Base-by-base conservation (phyloP, 2,113 vertebrate species). In the Hepsetus odoe region DNA sequence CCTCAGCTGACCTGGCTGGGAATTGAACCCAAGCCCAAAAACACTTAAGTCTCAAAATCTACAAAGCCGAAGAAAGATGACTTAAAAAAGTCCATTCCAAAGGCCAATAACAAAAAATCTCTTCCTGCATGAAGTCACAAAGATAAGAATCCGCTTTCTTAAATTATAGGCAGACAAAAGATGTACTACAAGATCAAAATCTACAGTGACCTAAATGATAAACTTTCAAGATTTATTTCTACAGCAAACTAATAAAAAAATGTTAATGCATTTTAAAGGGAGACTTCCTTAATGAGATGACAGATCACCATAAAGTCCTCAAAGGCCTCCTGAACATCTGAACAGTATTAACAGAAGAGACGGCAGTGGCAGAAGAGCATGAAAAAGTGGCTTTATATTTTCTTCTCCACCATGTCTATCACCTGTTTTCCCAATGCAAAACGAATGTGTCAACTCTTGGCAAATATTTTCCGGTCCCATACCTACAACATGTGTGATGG, bases 251-350 rank as follows among this genome's bases (percentile, higher is more conserved):
- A 75, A 30, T 71, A 61, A 76, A 20, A n/a, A 18, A 5, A 42
- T 12, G 22, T 42, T 46, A 8, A 64, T 56, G 28, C 44, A 44
- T 46, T 65, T 71, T 71, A 42, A 40, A 58, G 64, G 64, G 10
- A 64, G 67, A 35, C 72, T 81, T 53, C 67, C 72, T 62, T 18
- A 59, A 14, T 76, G 55, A 62, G 56, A 55, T 82, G 62, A 61
- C 76, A 65, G 58, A 80, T 33, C 28, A 74, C 82, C 84, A 83
- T 79, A 74, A 72, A 77, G 65, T 86, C 75, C 74, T 70, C 81
- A 76, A 85, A 59, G 46, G 24, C n/a, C 84, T 81, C 71, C 73
- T 83, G 66, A 66, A 86, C 88, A 90, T 91, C 89, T 91, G 89
- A 74, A 66, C 28, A 5, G 40, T 81, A 88, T 91, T 90, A 90